Evolutionary conservation across 2,113 vertebrate species (phyloP), one percentile per base, ranked within the genome.

Genomic region (Xerus inauris): DNA sequence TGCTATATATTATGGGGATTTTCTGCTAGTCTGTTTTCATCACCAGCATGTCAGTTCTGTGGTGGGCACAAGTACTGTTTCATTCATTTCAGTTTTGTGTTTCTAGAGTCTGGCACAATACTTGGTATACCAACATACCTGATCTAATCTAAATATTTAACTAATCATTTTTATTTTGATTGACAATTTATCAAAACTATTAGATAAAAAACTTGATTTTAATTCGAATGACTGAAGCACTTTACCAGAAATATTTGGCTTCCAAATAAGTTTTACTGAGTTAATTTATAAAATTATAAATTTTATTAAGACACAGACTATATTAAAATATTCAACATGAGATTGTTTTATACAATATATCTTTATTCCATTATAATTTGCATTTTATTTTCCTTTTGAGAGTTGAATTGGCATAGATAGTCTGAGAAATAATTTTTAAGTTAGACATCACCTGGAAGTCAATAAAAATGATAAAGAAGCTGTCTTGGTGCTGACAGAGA

Each of bases 381-480:
- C 3, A 94, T 76, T 94, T 96, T 45, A 71, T 75, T 95, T 97
- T 95, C 45, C 57, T 93, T 96, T 87, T 91, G 14, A 71, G 51
- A 3, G 5, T 88, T 96, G 83, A 94, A 80, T n/a, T 93, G 64
- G 19, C 80, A 64, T 64, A 54, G 72, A 42, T 62, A 85, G 89
- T 45, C 16, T 75, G 47, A 91, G 57, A 96, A 93, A 87, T 96
- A 95, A 72, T 93, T 92, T 95, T 94, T 95, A 28, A 96, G 38
- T 65, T 96, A 97, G 57, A 77, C 40, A 94, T 95, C 76, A 89
- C 40, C 54, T 92, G 13, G 22, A 85, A 97, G 73, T 93, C 85
- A 96, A 84, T 97, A 95, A 93, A 97, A 96, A 96, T 97, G 72
- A 97, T 91, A 45, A 95, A 96, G 47, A 86, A 91, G 86, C 91